Conservation (phyloP, 2,888 invertebrate genomes). For the Ochropacha duplaris region DNA sequence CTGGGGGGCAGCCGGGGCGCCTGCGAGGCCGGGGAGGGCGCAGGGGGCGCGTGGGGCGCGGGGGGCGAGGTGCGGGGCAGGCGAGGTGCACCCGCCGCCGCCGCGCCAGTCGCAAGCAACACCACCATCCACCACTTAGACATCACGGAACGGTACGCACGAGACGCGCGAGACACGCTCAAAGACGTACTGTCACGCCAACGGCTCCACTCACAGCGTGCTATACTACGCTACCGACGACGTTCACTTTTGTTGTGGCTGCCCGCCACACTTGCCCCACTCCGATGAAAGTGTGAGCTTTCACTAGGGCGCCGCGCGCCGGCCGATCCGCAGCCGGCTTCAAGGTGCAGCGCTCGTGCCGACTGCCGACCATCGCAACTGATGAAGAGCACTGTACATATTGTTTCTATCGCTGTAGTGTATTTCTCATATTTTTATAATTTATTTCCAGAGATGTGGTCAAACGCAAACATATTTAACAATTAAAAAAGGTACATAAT, state of each 20-base stretch:
- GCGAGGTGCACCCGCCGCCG: slow-evolving; percentile 71
- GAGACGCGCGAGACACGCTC: slow-evolving; percentile 59
- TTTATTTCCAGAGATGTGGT: too few relatives aligned
- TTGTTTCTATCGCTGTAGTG: too few relatives aligned
- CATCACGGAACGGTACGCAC: slow-evolving; percentile 66
- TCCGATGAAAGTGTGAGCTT: slow-evolving; percentile 77
- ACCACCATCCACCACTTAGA: slow-evolving; percentile 71
- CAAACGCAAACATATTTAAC: too few relatives aligned
- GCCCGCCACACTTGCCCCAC: slow-evolving; percentile 62
- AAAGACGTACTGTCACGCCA: slow-evolving; percentile 61
- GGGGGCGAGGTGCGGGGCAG: slow-evolving; percentile 70
- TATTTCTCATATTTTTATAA: too few relatives aligned
- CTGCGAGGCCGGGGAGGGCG: slow-evolving; percentile 78
- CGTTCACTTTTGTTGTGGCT: slow-evolving; percentile 75
- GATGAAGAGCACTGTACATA: too few relatives aligned
- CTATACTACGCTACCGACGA: slow-evolving; percentile 55
- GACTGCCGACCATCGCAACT: too few relatives aligned
- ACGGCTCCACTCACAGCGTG: slow-evolving; percentile 55
- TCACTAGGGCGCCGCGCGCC: slow-evolving; percentile 47
- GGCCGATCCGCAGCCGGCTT: background rate
- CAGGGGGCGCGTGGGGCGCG: slow-evolving; percentile 81
- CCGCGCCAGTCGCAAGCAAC: slow-evolving; percentile 60
- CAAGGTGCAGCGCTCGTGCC: too few relatives aligned
- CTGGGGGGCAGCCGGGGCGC: slow-evolving; percentile 75
- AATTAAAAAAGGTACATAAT: too few relatives aligned